Base-by-base conservation (phyloP, 1,140 invertebrate species). In the Argopecten irradians region DNA sequence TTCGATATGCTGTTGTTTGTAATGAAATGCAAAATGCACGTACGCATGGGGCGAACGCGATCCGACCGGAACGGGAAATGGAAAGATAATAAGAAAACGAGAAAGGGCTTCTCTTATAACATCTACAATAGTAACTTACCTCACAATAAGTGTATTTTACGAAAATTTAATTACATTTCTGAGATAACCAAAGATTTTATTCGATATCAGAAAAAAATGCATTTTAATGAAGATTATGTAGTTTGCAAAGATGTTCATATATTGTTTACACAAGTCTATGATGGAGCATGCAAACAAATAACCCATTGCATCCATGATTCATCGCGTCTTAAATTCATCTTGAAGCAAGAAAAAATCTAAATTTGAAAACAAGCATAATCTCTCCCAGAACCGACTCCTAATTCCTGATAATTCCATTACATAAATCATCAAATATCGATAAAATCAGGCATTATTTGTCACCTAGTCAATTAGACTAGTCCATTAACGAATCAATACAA, bases 181-280 rank as follows among this genome's bases (percentile, higher is more conserved):
- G 16, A 71, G 55, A 71, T 71, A 71, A n/a, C 5, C 0, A 71
- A 28, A 71, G n/a, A 71, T 71, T n/a, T 71, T 71, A 22, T 71
- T 71, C n/a, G 28, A 19, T 16, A 14, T 19, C n/a, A 5, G n/a
- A 71, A 71, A 71, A 22, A 71, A 71, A 71, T 28, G 28, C 55
- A 71, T 71, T 71, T 71, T 28, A 71, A 71, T 71, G n/a, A n/a
- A 71, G 55, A 71, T 71, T 71, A 71, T 71, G n/a, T 71, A 71
- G 28, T 71, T 8, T n/a, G 14, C 5, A 55, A 55, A 71, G 22
- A 71, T 28, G 22, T n/a, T n/a, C n/a, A 1, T 71, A 28, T 28
- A 71, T 0, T 71, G 55, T n/a, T n/a, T 0, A 71, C 55, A 71
- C 55, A n/a, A 28, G 22, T 71, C 22, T 22, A 16, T 28, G n/a